These are phyloP conservation scores for Trissolcus brochymenae DNA, from an alignment of 2,888 invertebrate genomes.

Conservation along the genomic window DNA sequence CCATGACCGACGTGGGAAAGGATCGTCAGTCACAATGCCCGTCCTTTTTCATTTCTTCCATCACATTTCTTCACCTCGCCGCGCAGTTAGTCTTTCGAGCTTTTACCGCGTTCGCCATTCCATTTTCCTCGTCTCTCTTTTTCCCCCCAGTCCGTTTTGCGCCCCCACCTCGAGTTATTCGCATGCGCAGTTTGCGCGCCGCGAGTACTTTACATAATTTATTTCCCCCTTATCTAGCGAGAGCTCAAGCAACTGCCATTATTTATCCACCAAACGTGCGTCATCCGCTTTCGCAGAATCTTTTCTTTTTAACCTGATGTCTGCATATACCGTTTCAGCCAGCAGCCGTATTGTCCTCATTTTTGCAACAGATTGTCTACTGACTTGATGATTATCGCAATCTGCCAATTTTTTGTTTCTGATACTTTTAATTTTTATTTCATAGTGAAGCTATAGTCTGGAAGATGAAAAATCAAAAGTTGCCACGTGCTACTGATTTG, in stretches of 20 bases:
- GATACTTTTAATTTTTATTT: too few relatives aligned
- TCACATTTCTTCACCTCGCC: conserved; percentile 46
- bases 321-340: conserved; percentile 32
- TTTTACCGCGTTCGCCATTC: conserved; percentile 26
- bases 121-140: conserved; percentile 41
- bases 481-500: conserved; percentile 6
- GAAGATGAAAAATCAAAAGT: not conserved
- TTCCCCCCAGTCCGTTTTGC: not conserved
- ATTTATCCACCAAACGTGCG: conserved; percentile 55
- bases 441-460: too few relatives aligned
- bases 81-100: conserved; percentile 24
- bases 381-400: not conserved
- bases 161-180: conserved; percentile 11
- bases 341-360: not conserved
- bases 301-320: conserved; percentile 18
- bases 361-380: not conserved
- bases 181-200: conserved; percentile 38
- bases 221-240: conserved; percentile 58
- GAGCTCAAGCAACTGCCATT: conserved; percentile 51
- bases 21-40: conserved; percentile 66
- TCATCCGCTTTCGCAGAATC: conserved; percentile 55
- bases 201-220: conserved; percentile 57
- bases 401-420: not conserved
- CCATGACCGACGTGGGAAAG: conserved; percentile 75
- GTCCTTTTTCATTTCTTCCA: conserved; percentile 59